A percentile compares a stretch with the other conserved stretches of the same genome.
Conservation (phyloP, 2,113 vertebrate species). For the Fregetta grallaria region DNA sequence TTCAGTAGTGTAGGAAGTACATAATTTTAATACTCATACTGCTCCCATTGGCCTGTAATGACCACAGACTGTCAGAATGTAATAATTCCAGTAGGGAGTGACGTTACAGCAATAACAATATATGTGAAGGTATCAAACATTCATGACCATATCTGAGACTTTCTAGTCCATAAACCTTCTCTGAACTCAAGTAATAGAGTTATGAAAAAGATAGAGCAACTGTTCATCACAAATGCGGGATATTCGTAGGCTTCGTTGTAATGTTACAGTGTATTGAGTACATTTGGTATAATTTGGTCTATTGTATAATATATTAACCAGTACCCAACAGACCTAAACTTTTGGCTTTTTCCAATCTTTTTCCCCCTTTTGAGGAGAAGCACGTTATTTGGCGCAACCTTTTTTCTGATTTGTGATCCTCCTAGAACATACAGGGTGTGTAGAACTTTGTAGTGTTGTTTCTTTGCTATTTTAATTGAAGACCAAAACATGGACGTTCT, state of each 20-base stretch:
- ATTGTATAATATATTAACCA: neutral
- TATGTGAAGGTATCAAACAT: conserved; percentile 33
- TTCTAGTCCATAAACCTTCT: conserved; percentile 53
- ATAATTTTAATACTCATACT: neutral
- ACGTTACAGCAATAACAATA: neutral
- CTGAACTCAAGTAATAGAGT: conserved; percentile 41
- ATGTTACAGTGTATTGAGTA: neutral
- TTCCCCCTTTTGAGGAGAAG: neutral
- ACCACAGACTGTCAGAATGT: neutral
- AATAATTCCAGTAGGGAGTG: neutral
- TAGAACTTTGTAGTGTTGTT: fast-evolving
- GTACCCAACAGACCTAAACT: neutral
- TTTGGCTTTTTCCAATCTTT: neutral
- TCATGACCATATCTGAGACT: conserved; percentile 32
- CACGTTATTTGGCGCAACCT: neutral
- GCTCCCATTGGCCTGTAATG: neutral
- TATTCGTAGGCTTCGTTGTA: neutral
- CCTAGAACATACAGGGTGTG: neutral
- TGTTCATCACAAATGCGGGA: neutral
- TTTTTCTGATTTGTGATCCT: neutral
- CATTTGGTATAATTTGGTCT: neutral
- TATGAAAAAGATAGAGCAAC: conserved; percentile 41
- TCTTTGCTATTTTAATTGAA: neutral
- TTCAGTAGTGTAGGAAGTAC: neutral
- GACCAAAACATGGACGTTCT: fast-evolving